Evolutionary conservation across 2,888 invertebrate genomes (phyloP).

Genomic region (Monochamus alternatus): DNA sequence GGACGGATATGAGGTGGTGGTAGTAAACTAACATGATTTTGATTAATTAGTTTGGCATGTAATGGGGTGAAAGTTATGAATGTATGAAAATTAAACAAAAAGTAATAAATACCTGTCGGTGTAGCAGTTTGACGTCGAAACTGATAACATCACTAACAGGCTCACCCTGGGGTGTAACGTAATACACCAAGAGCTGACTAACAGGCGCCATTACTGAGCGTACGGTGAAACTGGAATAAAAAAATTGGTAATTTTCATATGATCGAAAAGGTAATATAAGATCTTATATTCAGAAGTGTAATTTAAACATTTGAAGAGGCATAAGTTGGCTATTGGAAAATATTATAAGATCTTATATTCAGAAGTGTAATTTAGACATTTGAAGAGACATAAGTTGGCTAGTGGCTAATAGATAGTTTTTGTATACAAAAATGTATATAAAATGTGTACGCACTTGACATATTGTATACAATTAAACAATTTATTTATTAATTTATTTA

Average conservation of each 20-base stretch:
- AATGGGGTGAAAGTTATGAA: neutral
- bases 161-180: constrained; percentile 78
- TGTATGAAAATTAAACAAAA: neutral
- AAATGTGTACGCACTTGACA: no score
- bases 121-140: constrained; percentile 77
- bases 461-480: no score
- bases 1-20: no score
- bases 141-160: constrained; percentile 80
- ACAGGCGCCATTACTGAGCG: constrained; percentile 80
- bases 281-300: neutral
- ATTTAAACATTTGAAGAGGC: no score
- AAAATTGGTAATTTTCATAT: neutral
- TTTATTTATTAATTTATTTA: no score
- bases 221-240: constrained; percentile 75
- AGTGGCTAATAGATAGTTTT: neutral
- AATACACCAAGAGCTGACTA: constrained; percentile 79
- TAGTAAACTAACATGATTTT: neutral
- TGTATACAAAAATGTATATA: no score
- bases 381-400: no score
- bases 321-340: no score
- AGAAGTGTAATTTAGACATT: no score
- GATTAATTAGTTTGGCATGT: neutral
- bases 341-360: neutral
- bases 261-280: neutral
- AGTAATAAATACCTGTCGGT: constrained; percentile 73